A percentile compares a stretch with the other conserved stretches of the same genome.
Evolutionary conservation across 2,113 vertebrate genomes (phyloP).

Genomic region (Gymnobelideus leadbeateri): DNA sequence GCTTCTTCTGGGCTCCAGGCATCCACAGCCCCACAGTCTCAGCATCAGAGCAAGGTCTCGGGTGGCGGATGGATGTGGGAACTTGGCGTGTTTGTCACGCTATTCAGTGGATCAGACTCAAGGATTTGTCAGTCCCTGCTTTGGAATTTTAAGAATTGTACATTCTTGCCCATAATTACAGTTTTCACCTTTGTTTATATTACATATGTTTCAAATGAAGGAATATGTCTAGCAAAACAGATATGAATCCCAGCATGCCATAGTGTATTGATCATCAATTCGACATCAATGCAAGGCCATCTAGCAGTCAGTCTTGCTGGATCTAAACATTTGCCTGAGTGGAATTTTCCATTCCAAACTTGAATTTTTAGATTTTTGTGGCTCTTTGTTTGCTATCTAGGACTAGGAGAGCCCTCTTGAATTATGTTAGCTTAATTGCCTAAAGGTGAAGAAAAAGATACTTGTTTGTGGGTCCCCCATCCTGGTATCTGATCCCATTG

Average conservation of each 20-base stretch:
- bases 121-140: not conserved
- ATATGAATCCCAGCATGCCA: not conserved
- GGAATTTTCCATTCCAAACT: not conserved
- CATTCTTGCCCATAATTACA: constrained; percentile 55
- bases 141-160: not conserved
- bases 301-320: not conserved
- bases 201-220: not conserved
- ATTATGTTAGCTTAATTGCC: too few species aligned
- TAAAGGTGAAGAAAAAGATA: too few species aligned
- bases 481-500: not conserved
- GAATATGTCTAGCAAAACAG: too few species aligned
- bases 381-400: too few species aligned
- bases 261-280: not conserved
- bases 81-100: constrained; percentile 67
- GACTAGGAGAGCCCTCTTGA: too few species aligned
- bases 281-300: too few species aligned
- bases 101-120: too few species aligned
- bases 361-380: constrained; percentile 5
- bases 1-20: constrained; percentile 71
- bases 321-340: not conserved
- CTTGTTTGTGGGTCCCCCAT: too few species aligned
- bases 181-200: constrained; percentile 29
- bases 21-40: constrained; percentile 72
- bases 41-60: constrained; percentile 66
- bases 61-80: constrained; percentile 42